These are phyloP conservation scores for Lepidonotus clava DNA, from an alignment of 2,888 invertebrate genomes.

Conservation along the genomic window DNA sequence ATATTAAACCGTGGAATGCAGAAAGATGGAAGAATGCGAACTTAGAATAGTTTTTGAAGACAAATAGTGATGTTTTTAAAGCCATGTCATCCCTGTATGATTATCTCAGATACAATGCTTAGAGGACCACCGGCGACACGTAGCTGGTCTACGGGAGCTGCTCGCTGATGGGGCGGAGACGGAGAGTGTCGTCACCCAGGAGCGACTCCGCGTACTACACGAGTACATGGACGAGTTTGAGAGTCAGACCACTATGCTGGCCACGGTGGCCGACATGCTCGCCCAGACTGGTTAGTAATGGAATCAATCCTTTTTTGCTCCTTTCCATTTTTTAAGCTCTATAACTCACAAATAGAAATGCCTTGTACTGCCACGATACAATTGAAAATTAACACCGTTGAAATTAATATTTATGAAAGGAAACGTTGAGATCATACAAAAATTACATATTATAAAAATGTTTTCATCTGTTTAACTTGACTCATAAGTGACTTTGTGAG, in stretches of 20 bases:
- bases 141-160: conserved; percentile 21
- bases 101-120: conserved; percentile 43
- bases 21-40: too few relatives aligned
- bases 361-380: background rate
- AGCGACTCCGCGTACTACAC: background rate
- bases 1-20: too few relatives aligned
- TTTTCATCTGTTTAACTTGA: too few relatives aligned
- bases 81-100: too few relatives aligned
- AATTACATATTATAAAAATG: too few relatives aligned
- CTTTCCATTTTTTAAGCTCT: too few relatives aligned
- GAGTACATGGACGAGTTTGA: conserved; percentile 42
- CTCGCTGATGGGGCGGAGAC: background rate
- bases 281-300: conserved; percentile 29
- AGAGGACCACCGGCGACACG: conserved; percentile 18
- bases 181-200: background rate
- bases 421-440: background rate
- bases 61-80: too few relatives aligned
- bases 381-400: background rate
- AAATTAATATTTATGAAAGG: background rate
- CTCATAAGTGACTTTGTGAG: too few relatives aligned
- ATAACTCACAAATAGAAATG: too few relatives aligned
- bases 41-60: too few relatives aligned
- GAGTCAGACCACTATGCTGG: conserved; percentile 49
- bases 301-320: too few relatives aligned
- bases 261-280: conserved; percentile 52